Evolutionary conservation across 2,888 invertebrate genomes (phyloP), one percentile per base, ranked within the genome.

Genomic region (Himalopsyche anomala): DNA sequence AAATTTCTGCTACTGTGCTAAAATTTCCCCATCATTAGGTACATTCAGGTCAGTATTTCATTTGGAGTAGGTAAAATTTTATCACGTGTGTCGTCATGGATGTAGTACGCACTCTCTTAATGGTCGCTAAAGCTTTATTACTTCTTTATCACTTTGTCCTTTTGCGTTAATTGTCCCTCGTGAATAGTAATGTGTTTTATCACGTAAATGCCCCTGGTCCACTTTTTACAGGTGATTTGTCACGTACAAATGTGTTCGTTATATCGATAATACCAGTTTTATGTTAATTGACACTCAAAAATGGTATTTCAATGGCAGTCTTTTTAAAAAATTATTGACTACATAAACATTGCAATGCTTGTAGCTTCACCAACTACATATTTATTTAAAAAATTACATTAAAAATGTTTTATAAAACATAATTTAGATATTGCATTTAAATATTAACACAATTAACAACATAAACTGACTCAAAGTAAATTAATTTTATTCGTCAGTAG

Each of bases 91-190:
- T 74, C 74, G 12, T 38, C 36, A 38, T 38, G 74, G 38, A 74
- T 74, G 74, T 12, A 51, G 15, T 74, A 74, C 74, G 74, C 74
- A 74, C 38, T 74, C 74, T 74, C 74, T 74, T 74, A 74, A 74
- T 74, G 74, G 74, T 74, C 74, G 74, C 74, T 74, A 74, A 74
- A 74, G 74, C 74, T 74, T 74, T 74, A 74, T 74, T 74, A 74
- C 74, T 74, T 74, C 74, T 74, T 74, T 74, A 74, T 74, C 74
- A 74, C 74, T 74, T 74, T 74, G 74, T 74, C 74, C 38, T 74
- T 74, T 74, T 74, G 74, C 74, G 74, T 74, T 74, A 74, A 74
- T 74, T 74, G 74, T 74, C 74, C 74, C 74, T 74, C 74, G 74
- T 74, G 74, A 74, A 74, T 74, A 74, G 74, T 74, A 74, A 74